Conservation (phyloP, 2,797 vertebrate species). For the Poecile montanus region DNA sequence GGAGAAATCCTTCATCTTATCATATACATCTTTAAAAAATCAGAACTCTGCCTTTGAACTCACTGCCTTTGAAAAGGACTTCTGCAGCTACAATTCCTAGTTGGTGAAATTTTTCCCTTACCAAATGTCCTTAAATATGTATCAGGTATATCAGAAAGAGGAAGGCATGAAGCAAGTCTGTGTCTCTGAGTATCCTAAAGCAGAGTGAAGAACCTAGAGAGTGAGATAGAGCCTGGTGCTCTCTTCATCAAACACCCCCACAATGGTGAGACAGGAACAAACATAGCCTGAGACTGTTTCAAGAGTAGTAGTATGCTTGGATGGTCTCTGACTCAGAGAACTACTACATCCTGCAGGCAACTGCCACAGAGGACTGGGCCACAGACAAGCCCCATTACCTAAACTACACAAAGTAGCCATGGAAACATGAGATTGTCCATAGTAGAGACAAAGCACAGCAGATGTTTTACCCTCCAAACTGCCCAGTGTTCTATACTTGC, state of each 20-base stretch:
- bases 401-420: background rate
- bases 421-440: background rate
- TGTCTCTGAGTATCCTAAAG: background rate
- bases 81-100: background rate
- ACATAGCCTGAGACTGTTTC: background rate
- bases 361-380: background rate
- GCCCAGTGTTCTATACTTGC: background rate
- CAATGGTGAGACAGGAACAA: background rate
- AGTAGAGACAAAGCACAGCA: background rate
- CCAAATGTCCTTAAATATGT: background rate
- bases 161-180: background rate
- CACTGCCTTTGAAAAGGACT: background rate
- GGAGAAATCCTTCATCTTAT: background rate
- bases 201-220: background rate
- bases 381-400: background rate
- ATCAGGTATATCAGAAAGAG: background rate
- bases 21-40: background rate
- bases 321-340: background rate
- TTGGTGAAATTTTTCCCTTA: background rate
- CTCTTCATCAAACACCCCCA: background rate
- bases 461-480: background rate
- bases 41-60: background rate
- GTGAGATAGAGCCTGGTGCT: background rate
- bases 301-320: background rate
- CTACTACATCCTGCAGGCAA: background rate